A percentile compares a stretch with the other conserved stretches of the same genome.
Evolutionary conservation across 64 coral and sea anemone genomes (phyloP).

Genomic region (Pachyseris speciosa): DNA sequence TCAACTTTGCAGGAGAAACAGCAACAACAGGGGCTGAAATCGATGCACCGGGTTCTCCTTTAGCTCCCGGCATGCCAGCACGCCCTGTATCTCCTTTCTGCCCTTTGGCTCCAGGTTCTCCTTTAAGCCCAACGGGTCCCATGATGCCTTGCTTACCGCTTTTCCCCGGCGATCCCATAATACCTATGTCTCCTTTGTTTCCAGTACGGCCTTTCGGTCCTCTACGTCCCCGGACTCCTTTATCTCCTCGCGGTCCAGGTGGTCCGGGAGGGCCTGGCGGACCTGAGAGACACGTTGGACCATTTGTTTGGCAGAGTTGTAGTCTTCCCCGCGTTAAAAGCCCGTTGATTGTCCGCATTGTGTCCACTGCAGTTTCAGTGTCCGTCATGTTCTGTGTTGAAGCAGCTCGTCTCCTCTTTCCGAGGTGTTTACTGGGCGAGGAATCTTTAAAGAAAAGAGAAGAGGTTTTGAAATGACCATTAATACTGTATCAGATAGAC

Average conservation of each 20-base stretch:
- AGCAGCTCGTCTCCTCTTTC: not conserved
- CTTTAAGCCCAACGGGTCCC: too few species aligned
- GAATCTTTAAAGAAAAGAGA: too few species aligned
- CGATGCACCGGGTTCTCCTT: too few species aligned
- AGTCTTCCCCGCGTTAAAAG: not conserved
- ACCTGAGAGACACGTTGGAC: not conserved
- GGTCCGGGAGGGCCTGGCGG: conserved; percentile 26
- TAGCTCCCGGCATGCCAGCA: too few species aligned
- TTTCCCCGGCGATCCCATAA: conserved; percentile 13
- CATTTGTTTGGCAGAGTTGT: not conserved
- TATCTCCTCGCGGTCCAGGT: conserved; percentile 15
- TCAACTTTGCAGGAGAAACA: too few species aligned
- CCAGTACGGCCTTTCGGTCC: conserved; percentile 13
- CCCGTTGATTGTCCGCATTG: not conserved
- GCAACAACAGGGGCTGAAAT: too few species aligned
- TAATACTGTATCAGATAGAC: too few species aligned
- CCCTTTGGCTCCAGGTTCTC: too few species aligned
- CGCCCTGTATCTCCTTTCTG: too few species aligned
- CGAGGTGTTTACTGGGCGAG: not conserved
- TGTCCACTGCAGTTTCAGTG: not conserved
- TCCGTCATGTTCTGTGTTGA: not conserved
- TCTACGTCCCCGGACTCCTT: not conserved
- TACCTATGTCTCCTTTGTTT: conserved; percentile 27
- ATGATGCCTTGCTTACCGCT: not conserved
- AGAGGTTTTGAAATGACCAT: too few species aligned